Base-by-base conservation (phyloP, 2,888 invertebrate species). In the Pandemis heparana region DNA sequence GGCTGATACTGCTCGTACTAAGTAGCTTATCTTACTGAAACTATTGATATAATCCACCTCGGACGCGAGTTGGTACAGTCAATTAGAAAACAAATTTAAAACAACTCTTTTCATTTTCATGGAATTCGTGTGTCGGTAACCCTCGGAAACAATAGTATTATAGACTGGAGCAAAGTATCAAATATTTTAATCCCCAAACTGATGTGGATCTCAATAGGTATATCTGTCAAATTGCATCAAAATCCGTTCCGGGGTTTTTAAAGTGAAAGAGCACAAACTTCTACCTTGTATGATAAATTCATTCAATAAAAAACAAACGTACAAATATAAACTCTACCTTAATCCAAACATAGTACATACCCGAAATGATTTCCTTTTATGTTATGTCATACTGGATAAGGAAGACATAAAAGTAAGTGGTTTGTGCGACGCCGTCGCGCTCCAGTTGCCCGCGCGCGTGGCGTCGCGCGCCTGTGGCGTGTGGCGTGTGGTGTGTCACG, bases 351-450 rank as follows among this genome's bases (percentile, higher is more conserved):
- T 48, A 39, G 53, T 39, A 12, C 18, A n/a, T 51, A 10, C 16
- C 16, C 18, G 39, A 23, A 61, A 61, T 61, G 14, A 51, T 43
- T 66, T 51, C 38, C 61, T 48, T 62, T 69, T 69, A 69, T 60
- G 65, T 48, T 59, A 48, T 69, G n/a, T 59, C 65, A 48, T 16
- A 66, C 39, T 66, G 65, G 60, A 65, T 71, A 48, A 71, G 60
- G 64, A 14, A 71, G 48, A 65, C 64, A 59, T 70, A 62, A 70
- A 70, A 70, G 56, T 41, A 63, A 70, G 70, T 70, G 70, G 63
- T 16, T 43, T 43, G 63, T 43, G 63, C 48, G 56, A 46, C 63
- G 63, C 16, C 56, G 63, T 53, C 43, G 41, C 63, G 43, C 60
- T 48, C 43, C 48, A n/a, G 23, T 56, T 56, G 5, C 14, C 16